A percentile compares a stretch with the other conserved stretches of the same genome.
phyloP scores from a whole-genome alignment of 2,113 vertebrate genomes.

The Anarrhichthys ocellatus region DNA sequence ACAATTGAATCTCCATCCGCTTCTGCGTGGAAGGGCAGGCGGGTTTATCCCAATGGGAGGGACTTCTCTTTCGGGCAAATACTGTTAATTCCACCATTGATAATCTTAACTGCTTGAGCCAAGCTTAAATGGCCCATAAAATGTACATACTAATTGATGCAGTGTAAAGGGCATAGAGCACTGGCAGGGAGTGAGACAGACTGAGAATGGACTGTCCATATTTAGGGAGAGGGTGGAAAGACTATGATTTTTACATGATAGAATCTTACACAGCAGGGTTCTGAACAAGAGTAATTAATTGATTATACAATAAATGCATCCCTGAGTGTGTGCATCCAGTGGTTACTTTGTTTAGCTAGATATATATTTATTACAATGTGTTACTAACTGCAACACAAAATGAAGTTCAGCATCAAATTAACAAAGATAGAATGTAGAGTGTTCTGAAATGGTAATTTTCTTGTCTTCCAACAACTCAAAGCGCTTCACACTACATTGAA shows the following conservation, averaged over 20 bases:
- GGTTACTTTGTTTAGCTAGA: neutral
- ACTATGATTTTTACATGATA: slow-evolving; percentile 23
- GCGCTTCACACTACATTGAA: too few species aligned
- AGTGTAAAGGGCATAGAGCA: slow-evolving; percentile 70
- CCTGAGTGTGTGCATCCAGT: slow-evolving; percentile 12
- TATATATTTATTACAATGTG: neutral
- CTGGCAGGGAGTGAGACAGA: slow-evolving; percentile 49
- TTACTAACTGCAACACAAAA: neutral
- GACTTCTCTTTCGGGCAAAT: slow-evolving; percentile 50
- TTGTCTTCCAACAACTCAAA: too few species aligned
- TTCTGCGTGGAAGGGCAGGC: slow-evolving; percentile 58
- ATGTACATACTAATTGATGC: slow-evolving; percentile 78
- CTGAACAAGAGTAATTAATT: slow-evolving; percentile 24
- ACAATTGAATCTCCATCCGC: slow-evolving; percentile 54
- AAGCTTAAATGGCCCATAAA: slow-evolving; percentile 80
- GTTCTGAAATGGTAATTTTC: neutral
- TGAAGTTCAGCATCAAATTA: neutral
- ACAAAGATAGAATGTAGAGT: neutral
- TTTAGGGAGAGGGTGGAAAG: slow-evolving; percentile 18
- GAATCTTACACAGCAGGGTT: slow-evolving; percentile 8
- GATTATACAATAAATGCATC: slow-evolving; percentile 16
- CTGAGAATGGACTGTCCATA: slow-evolving; percentile 40
- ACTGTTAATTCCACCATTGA: slow-evolving; percentile 60
- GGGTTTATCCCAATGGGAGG: slow-evolving; percentile 57
- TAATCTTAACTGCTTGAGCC: slow-evolving; percentile 69